Conservation (phyloP, 2,113 vertebrate genomes). For the Pluvianellus socialis region DNA sequence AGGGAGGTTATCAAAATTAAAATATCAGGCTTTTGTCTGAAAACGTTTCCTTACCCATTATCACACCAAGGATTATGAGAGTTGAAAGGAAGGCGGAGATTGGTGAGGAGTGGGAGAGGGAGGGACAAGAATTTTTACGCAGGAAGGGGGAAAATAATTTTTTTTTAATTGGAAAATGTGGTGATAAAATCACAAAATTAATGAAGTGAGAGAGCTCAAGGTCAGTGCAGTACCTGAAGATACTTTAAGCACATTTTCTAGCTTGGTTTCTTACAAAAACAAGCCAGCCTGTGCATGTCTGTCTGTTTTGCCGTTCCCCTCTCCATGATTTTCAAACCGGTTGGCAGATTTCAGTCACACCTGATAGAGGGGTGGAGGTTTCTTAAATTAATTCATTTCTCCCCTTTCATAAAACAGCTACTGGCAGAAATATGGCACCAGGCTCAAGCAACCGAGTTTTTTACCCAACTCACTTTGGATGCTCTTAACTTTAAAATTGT, state of each 20-base stretch:
- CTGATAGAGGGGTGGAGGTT: neutral
- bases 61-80: slow-evolving; percentile 25
- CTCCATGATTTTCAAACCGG: neutral
- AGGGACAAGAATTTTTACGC: neutral
- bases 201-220: slow-evolving; percentile 22
- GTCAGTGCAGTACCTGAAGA: neutral
- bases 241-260: neutral
- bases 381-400: neutral
- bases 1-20: slow-evolving; percentile 51
- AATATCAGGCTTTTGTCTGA: slow-evolving; percentile 45
- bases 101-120: neutral
- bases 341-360: neutral
- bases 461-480: neutral
- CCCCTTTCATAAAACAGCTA: neutral
- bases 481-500: rapidly evolving
- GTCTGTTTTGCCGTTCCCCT: neutral
- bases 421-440: neutral
- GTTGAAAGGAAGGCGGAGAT: neutral
- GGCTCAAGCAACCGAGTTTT: rapidly evolving
- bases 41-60: neutral
- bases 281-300: neutral
- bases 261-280: neutral
- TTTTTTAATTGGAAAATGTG: slow-evolving; percentile 23
- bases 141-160: neutral
- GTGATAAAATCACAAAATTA: slow-evolving; percentile 53